These are phyloP conservation scores for Varecia variegata DNA, from an alignment of 2,797 vertebrate species.

Conservation along the genomic window DNA sequence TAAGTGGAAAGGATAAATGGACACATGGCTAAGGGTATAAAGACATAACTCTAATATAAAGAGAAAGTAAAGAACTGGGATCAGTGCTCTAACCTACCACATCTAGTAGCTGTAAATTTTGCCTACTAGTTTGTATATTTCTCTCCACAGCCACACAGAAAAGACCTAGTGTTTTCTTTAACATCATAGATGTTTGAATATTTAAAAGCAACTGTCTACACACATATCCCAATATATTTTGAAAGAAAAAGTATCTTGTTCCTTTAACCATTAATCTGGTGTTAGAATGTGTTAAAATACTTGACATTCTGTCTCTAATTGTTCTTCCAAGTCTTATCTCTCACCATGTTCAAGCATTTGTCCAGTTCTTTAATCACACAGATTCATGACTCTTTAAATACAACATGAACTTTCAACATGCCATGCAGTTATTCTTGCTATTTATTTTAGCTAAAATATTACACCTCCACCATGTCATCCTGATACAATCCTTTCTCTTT, in stretches of 20 bases:
- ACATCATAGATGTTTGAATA: not conserved
- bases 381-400: not conserved
- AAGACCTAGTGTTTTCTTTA: not conserved
- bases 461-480: not conserved
- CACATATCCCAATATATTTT: not conserved
- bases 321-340: not conserved
- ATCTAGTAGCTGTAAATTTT: not conserved
- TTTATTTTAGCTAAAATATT: slow-evolving; percentile 27
- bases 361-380: not conserved
- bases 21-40: not conserved
- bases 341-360: not conserved
- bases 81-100: not conserved
- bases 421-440: not conserved
- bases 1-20: not conserved
- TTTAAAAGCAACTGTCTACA: not conserved
- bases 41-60: not conserved
- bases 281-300: not conserved
- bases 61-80: not conserved
- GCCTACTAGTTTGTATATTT: not conserved
- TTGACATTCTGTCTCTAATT: not conserved
- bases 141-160: not conserved
- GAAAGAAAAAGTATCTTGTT: not conserved
- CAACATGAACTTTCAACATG: not conserved
- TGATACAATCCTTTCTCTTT: not conserved
- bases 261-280: not conserved